Evolutionary conservation across 2,113 vertebrate species (phyloP), one percentile per base, ranked within the genome.

Genomic region (Phalacrocorax carbo): DNA sequence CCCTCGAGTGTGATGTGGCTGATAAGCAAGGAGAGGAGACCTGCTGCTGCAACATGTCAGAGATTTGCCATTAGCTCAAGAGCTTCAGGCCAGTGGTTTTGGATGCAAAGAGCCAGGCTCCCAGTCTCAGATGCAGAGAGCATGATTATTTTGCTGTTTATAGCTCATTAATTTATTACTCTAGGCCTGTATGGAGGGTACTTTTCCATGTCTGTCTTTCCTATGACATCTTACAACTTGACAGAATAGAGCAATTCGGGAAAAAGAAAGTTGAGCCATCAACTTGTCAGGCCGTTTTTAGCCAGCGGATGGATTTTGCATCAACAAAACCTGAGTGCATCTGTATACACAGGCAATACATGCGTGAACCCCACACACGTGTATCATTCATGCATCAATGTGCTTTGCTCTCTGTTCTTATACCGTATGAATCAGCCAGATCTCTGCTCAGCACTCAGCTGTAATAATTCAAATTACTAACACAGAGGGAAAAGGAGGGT

Each of bases 121-220:
- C 58, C 77, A 76, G 70, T n/a, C 66, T 80, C 82, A 27, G 76
- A 82, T 68, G 51, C 68, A 55, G 29, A 93, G 32, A 71, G 72
- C 55, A 20, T 10, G 10, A 70, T 40, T 91, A 22, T 71, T 94
- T 81, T 83, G 34, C 36, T 88, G 76, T 79, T 82, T 91, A 52
- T 19, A 93, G 60, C 80, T 97, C 77, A 46, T 97, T 97, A 92
- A 79, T 93, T 96, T 91, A 55, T 84, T 84, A 55, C 88, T 80
- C 82, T 29, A 78, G 86, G 92, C 92, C 52, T 81, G 30, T 11
- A 26, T 18, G 25, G 68, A 75, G 76, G 88, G 69, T 22, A 46
- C 40, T 68, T 92, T 64, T 60, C 65, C 40, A 18, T 5, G 19
- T 15, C 76, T 86, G 82, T 88, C 82, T 71, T 93, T 92, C 64